Evolutionary conservation across 2,113 vertebrate genomes (phyloP), one percentile per base, ranked within the genome.

Genomic region (Clarias magur): DNA sequence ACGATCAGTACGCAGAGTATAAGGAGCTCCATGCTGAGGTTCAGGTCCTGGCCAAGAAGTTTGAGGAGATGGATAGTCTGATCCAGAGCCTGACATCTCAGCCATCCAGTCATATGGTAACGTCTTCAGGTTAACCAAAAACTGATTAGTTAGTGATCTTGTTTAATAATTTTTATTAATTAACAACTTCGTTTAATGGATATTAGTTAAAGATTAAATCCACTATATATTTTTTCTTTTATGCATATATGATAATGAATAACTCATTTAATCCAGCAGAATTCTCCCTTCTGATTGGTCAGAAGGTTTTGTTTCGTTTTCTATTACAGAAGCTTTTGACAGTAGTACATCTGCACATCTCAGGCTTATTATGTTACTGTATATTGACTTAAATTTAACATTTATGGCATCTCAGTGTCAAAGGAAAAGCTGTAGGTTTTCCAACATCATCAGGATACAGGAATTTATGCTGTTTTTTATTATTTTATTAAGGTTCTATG

Each of bases 1-100:
- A 98, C 59, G 98, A 99, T 92, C 98, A 99, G 91, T 97, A 97
- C 70, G 96, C 97, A 0, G 98, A 99, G 89, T 99, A 99, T 91
- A 97, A 97, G 92, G 98, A 99, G 87, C 94, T 99, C 15, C 97
- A 97, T 0, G 76, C 93, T 2, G 98, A 99, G 91, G 96, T 99
- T 25, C 95, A 98, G 78, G 94, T 93, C 2, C 91, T 97, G 86
- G 82, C 96, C 86, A 95, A 93, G 83, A 98, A 94, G 90, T 96
- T 99, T 59, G 94, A 96, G 10, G 96, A 98, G 65, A 94, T 99
- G 92, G 97, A 98, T 9, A 92, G 94, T 0, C 90, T 99, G 91
- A 96, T 99, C 92, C 93, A 92, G 78, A 95, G 94, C 82, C 92
- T 99, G 42, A 93, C 96, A 0, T 80, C 93, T 16, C 94, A 87